Conservation (phyloP, 2,888 invertebrate species). For the Chrysolina haemoptera region DNA sequence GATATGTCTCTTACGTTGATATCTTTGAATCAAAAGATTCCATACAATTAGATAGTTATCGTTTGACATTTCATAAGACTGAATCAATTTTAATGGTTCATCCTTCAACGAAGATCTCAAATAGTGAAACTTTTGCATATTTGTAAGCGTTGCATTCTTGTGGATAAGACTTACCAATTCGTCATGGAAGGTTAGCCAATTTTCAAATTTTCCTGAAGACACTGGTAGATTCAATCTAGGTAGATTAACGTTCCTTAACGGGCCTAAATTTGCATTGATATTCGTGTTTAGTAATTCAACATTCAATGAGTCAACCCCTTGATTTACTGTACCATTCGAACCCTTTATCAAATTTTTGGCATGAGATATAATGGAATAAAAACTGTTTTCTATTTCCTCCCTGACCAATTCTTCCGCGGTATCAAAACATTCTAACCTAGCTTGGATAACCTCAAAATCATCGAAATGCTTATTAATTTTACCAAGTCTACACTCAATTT, state of each 20-base stretch:
- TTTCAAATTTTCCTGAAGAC: no score
- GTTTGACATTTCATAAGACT: not conserved
- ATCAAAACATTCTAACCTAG: not conserved
- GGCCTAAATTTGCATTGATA: no score
- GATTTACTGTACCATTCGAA: no score
- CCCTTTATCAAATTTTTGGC: no score
- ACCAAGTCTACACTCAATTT: not conserved
- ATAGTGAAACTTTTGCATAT: not conserved
- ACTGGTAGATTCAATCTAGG: no score
- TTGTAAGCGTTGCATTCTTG: not conserved
- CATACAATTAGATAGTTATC: slow-evolving; percentile 7
- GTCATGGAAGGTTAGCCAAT: no score
- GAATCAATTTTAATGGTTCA: not conserved
- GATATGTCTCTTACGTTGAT: not conserved
- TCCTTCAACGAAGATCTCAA: not conserved
- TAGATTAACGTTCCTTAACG: no score
- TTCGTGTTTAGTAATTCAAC: no score
- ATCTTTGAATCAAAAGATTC: not conserved
- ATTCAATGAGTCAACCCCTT: no score
- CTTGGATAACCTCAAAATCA: not conserved
- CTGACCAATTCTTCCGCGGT: not conserved
- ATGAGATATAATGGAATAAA: no score
- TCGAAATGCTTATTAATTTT: not conserved
- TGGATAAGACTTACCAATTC: not conserved
- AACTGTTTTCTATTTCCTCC: no score